phyloP scores from a whole-genome alignment of 2,888 invertebrate genomes.

The Epinotia brunnichana region DNA sequence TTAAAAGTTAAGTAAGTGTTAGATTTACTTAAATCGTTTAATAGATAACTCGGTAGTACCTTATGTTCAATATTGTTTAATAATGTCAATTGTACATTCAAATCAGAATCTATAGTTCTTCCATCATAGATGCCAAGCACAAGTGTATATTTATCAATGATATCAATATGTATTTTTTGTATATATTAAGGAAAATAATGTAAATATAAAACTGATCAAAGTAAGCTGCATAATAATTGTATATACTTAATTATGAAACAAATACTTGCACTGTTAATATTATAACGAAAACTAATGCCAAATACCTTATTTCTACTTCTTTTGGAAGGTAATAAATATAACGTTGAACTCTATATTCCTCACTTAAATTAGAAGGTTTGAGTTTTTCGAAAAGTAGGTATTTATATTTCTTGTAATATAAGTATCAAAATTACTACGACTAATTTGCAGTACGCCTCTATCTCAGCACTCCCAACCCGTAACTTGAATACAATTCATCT shows the following conservation, averaged over 20 bases:
- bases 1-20: background rate
- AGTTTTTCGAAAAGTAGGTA: no score
- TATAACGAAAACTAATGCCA: slow-evolving; percentile 1
- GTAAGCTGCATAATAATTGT: slow-evolving; percentile 7
- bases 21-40: background rate
- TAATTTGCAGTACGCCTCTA: no score
- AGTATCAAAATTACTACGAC: no score
- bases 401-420: no score
- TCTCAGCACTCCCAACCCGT: no score
- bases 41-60: slow-evolving; percentile 1
- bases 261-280: background rate
- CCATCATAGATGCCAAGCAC: slow-evolving; percentile 12
- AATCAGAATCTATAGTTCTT: slow-evolving; percentile 12
- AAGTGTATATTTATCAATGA: background rate
- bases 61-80: slow-evolving; percentile 11
- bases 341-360: background rate
- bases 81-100: background rate
- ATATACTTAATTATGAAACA: background rate
- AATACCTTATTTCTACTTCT: background rate
- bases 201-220: background rate
- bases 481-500: no score
- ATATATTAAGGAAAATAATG: background rate
- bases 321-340: background rate
- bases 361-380: background rate
- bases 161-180: background rate